Evolutionary conservation across 2,888 invertebrate species (phyloP), one percentile per base, ranked within the genome.

Genomic region (Heliconius hortense): DNA sequence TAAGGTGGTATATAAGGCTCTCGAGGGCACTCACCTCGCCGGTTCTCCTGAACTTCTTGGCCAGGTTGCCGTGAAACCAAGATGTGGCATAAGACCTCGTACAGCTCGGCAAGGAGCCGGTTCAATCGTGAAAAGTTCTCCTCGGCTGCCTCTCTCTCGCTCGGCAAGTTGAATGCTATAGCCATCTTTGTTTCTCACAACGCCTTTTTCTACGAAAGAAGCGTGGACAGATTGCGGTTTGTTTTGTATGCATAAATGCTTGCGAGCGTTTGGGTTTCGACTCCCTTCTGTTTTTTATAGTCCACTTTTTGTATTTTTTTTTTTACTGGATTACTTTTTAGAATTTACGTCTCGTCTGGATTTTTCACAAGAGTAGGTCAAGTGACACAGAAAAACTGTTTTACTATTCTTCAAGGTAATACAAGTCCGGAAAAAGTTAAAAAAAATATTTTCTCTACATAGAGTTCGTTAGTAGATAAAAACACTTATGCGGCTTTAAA

Each of bases 51-150:
- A 85, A 84, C 88, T 86, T 93, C 93, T 87, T 88, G 90, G 82
- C 91, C 92, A 87, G 94, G 92, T 84, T 93, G 93, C 81, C 94
- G 89, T 83, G 94, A 89, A 82, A 93, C 94, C 90, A 95, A 87
- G 87, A 95, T 94, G 88, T 94, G 94, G 88, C 94, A 92, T 83
- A 94, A 87, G 80, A 95, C 94, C 84, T 94, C 94, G 89, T 94
- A 94, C 84, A 95, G 87, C 88, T 95, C 95, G 82, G 92, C 90
- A 80, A 95, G 87, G 80, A 95, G 94, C 86, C 94, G 93, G 89
- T 95, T 94, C 89, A 95, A 88, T 80, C 94, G 89, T 82, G 94
- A 94, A 88, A 94, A 95, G 89, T 94, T 92, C 88, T 94, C 94
- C 87, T 94, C 95, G 68, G 93, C 86, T 80, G 94, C 92, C 87